phyloP scores from a whole-genome alignment of 30 jellyfish, hydroid and myxozoan species.

The Kudoa iwatai region DNA sequence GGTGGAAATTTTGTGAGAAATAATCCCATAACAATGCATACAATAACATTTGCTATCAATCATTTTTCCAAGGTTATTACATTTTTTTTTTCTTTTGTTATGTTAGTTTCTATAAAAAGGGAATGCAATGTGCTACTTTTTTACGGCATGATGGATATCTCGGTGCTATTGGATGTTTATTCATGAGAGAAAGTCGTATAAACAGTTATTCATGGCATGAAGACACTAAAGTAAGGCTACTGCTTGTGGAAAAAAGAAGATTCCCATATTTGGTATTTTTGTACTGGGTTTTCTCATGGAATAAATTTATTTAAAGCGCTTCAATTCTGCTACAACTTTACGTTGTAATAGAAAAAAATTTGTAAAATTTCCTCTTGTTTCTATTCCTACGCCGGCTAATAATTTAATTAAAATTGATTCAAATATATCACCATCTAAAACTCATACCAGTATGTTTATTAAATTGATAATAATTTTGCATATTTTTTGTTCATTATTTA shows the following conservation, averaged over 20 bases:
- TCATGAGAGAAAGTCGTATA: too few relatives aligned
- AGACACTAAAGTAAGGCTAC: background rate
- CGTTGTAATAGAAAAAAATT: too few relatives aligned
- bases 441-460: too few relatives aligned
- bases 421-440: too few relatives aligned
- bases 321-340: too few relatives aligned
- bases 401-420: too few relatives aligned
- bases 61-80: slow-evolving; percentile 32
- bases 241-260: slow-evolving; percentile 1
- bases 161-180: slow-evolving; percentile 97
- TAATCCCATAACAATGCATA: slow-evolving; percentile 59
- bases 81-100: background rate
- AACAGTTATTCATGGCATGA: background rate
- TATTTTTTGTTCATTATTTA: too few relatives aligned
- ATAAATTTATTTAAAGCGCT: too few relatives aligned
- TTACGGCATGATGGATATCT: slow-evolving; percentile 72
- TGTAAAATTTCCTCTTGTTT: too few relatives aligned
- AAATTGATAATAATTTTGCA: too few relatives aligned
- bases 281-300: too few relatives aligned
- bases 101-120: slow-evolving; percentile 4
- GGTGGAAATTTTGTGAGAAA: slow-evolving; percentile 90
- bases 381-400: too few relatives aligned
- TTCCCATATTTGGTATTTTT: slow-evolving; percentile 3
- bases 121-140: slow-evolving; percentile 34
- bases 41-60: slow-evolving; percentile 51